Percentiles rank a stretch among this genome's conserved stretches.
Evolutionary conservation across 2,113 vertebrate species (phyloP).

Genomic region (Thryonomys swinderianus): DNA sequence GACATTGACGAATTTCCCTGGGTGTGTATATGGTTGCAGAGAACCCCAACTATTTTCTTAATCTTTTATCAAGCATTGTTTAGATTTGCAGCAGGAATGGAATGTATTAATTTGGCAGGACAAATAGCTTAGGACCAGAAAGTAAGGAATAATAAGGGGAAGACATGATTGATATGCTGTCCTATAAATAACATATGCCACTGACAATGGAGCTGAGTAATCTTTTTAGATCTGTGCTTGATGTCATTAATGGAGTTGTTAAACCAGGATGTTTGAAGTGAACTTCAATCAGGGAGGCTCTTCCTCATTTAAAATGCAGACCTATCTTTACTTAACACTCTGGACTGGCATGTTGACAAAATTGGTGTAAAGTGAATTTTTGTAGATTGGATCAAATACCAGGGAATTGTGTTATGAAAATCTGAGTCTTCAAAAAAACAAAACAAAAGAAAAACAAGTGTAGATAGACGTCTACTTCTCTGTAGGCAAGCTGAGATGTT

Average conservation of each 20-base stretch:
- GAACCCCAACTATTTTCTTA: slow-evolving; percentile 81
- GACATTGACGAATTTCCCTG: slow-evolving; percentile 87
- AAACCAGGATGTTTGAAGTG: slow-evolving; percentile 60
- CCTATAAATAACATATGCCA: slow-evolving; percentile 81
- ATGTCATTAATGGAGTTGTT: slow-evolving; percentile 66
- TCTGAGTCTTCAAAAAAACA: background rate
- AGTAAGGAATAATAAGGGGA: slow-evolving; percentile 63
- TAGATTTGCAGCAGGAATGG: slow-evolving; percentile 65
- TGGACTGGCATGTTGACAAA: slow-evolving; percentile 61
- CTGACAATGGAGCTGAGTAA: slow-evolving; percentile 68
- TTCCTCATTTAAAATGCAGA: slow-evolving; percentile 61
- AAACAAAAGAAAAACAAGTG: background rate
- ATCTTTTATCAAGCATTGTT: slow-evolving; percentile 81
- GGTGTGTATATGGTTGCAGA: slow-evolving; percentile 76
- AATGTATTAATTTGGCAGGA: slow-evolving; percentile 80
- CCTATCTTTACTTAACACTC: slow-evolving; percentile 19
- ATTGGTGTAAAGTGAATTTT: slow-evolving; percentile 62
- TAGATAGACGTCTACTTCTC: background rate
- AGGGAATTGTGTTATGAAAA: slow-evolving; percentile 59
- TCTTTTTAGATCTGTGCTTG: slow-evolving; percentile 47
- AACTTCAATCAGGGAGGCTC: slow-evolving; percentile 69
- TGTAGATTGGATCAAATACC: slow-evolving; percentile 57
- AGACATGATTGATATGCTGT: slow-evolving; percentile 64
- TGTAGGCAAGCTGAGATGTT: slow-evolving; percentile 23
- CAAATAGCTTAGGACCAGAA: slow-evolving; percentile 76